A percentile compares a stretch with the other conserved stretches of the same genome.
phyloP scores from a whole-genome alignment of 2,797 vertebrate species.

The Phataginus tricuspis region DNA sequence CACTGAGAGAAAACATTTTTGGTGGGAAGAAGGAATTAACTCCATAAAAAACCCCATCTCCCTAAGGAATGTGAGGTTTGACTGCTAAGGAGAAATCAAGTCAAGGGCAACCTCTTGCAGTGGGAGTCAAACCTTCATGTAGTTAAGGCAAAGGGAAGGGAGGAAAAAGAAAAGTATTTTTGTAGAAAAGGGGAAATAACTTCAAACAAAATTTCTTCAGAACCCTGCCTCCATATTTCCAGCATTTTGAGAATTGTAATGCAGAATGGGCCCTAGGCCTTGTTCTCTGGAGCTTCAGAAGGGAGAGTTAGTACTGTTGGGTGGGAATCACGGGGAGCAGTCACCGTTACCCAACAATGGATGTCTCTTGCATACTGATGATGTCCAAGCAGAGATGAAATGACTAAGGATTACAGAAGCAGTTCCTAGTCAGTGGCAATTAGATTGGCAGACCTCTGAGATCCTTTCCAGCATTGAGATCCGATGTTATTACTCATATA shows the following conservation, averaged over 20 bases:
- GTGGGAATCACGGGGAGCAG: neutral
- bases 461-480: neutral
- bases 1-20: neutral
- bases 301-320: neutral
- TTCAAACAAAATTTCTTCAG: constrained; percentile 12
- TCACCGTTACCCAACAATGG: neutral
- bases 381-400: neutral
- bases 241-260: neutral
- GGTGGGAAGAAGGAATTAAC: neutral
- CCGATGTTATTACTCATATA: neutral
- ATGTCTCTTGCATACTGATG: neutral
- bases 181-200: neutral
- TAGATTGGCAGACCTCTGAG: neutral
- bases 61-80: neutral
- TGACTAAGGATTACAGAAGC: neutral
- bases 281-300: neutral
- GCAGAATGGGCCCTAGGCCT: neutral
- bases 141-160: neutral
- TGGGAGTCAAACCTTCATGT: neutral
- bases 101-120: neutral
- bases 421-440: neutral
- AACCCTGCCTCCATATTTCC: neutral
- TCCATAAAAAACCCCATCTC: neutral
- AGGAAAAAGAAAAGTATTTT: neutral
- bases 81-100: neutral